Evolutionary conservation across 2,888 invertebrate genomes (phyloP).

Genomic region (Pseudoips prasinana): DNA sequence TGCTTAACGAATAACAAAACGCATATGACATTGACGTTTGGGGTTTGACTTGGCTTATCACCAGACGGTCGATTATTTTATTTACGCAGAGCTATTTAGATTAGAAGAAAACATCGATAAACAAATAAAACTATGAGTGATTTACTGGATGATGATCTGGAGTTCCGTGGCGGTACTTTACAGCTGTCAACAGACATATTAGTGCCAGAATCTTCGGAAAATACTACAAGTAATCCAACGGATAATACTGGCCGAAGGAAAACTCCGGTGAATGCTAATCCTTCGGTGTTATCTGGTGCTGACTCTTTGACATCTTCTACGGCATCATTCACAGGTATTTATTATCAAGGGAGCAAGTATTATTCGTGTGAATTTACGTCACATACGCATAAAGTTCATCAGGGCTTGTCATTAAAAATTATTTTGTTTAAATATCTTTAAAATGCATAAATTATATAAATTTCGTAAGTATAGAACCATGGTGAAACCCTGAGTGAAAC

Average conservation of each 20-base stretch:
- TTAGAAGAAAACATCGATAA: constrained; percentile 18
- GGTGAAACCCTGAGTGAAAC: too few relatives aligned
- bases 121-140: constrained; percentile 54
- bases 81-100: constrained; percentile 42
- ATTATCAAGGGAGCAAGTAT: too few relatives aligned
- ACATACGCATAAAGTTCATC: too few relatives aligned
- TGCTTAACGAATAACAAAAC: constrained; percentile 13
- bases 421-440: too few relatives aligned
- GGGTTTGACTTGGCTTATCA: constrained; percentile 25
- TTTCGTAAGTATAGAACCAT: too few relatives aligned
- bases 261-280: constrained; percentile 50
- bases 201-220: constrained; percentile 40
- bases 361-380: too few relatives aligned
- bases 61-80: constrained; percentile 60
- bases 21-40: constrained; percentile 34
- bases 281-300: constrained; percentile 72
- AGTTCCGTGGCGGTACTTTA: constrained; percentile 81
- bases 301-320: constrained; percentile 72
- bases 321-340: constrained; percentile 67
- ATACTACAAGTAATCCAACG: constrained; percentile 39
- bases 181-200: constrained; percentile 61
- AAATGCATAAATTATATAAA: too few relatives aligned
- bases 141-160: constrained; percentile 79
- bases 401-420: too few relatives aligned
- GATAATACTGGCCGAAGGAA: constrained; percentile 46